These are phyloP conservation scores for Spisula solida DNA, from an alignment of 2,888 invertebrate species.

Conservation along the genomic window DNA sequence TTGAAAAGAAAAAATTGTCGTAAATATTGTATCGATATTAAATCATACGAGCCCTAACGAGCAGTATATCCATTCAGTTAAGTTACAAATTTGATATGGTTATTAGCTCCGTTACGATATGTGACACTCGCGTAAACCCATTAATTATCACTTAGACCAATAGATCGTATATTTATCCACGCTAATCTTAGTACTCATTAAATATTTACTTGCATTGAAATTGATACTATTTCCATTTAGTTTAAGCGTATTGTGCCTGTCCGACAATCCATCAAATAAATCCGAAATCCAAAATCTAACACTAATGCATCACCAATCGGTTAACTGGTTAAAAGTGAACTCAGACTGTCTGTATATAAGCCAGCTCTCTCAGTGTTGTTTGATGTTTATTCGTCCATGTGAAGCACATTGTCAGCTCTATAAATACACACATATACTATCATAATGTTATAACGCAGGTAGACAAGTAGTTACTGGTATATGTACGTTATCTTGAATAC, in stretches of 20 bases:
- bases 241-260: not conserved
- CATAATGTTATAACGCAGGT: conserved; percentile 60
- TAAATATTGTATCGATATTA: conserved; percentile 41
- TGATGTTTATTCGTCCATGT: conserved; percentile 25
- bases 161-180: conserved; percentile 11
- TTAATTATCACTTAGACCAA: conserved; percentile 35
- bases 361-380: not conserved
- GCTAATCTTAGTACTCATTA: conserved; percentile 55
- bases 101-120: not conserved
- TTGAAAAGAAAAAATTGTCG: conserved; percentile 39
- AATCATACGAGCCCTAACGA: conserved; percentile 33
- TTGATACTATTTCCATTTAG: conserved; percentile 44
- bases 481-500: conserved; percentile 21
- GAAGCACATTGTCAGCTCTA: conserved; percentile 2
- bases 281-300: not conserved
- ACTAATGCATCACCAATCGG: not conserved
- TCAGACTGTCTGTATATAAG: conserved; percentile 19
- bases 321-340: conserved; percentile 23
- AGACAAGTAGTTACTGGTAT: conserved; percentile 31
- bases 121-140: conserved; percentile 32
- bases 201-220: conserved; percentile 53
- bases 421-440: not conserved
- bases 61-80: conserved; percentile 2
- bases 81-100: not conserved
- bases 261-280: not conserved